Evolutionary conservation across 2,888 invertebrate species (phyloP), one percentile per base, ranked within the genome.

Genomic region (Eupeodes latifasciatus): DNA sequence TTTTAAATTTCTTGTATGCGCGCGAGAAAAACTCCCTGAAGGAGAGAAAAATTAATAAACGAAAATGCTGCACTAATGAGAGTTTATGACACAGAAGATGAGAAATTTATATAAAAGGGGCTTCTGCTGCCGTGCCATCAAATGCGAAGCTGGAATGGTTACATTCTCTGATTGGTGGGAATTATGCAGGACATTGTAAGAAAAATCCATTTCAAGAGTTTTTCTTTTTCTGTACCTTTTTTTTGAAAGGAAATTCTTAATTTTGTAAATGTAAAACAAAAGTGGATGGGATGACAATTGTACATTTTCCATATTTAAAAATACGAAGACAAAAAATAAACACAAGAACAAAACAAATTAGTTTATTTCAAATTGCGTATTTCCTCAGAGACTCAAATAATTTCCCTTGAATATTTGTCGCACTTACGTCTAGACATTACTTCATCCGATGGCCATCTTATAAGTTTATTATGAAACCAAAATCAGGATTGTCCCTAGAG

Each of bases 61-160:
- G 84, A 88, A 27, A 88, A 88, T 88, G 88, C 88, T 88, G 88
- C 88, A 78, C 88, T 88, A 88, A 88, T 88, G 88, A 88, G 88
- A 79, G 88, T 81, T 88, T 88, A 88, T 88, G 81, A 85, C 88
- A 88, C 88, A 81, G 75, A 88, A 88, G 88, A 79, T 51, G 78
- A 57, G 40, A 57, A 77, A 55, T 44, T 40, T 44, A n/a, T 47
- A 62, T 49, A 75, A 75, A 75, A 62, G 75, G 49, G 57, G 51
- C 75, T 47, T 62, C 36, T 27, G 14, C 36, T 27, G 14, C 55
- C 34, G 75, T 27, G 7, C 55, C 36, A 62, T 19, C n/a, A 53
- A 66, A 69, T 57, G 47, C 9, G 16, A 44, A 12, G 4, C 11
- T 75, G 51, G 62, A 75, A 75, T 64, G 75, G 62, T 47, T 55